Evolutionary conservation across 2,797 vertebrate genomes (phyloP).

Genomic region (Xyrichtys novacula): DNA sequence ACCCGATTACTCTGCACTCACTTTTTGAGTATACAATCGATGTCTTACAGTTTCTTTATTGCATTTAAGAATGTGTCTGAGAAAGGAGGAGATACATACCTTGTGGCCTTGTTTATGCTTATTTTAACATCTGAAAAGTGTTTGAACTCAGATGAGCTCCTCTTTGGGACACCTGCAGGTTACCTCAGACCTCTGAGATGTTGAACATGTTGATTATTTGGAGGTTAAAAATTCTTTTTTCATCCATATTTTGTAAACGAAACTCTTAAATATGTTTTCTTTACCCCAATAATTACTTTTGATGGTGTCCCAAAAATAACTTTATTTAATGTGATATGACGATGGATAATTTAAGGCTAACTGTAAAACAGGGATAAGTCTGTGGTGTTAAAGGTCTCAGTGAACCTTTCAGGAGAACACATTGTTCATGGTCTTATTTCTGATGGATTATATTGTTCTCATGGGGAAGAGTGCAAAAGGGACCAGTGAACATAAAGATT

Average conservation of each 20-base stretch:
- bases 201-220: not conserved
- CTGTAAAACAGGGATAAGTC: not conserved
- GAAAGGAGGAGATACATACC: slow-evolving; percentile 19
- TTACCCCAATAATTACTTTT: not conserved
- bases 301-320: too few species aligned
- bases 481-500: slow-evolving; percentile 27
- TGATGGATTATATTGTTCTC: not conserved
- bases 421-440: slow-evolving; percentile 25
- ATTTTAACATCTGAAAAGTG: not conserved
- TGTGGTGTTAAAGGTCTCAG: not conserved
- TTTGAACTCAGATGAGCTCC: slow-evolving; percentile 2
- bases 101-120: not conserved
- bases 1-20: slow-evolving; percentile 20
- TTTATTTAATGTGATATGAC: too few species aligned
- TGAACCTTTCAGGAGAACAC: slow-evolving; percentile 16
- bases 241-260: not conserved
- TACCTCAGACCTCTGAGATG: not conserved
- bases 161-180: not conserved
- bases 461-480: slow-evolving; percentile 7
- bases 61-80: slow-evolving; percentile 5
- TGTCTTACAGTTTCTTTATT: slow-evolving; percentile 3
- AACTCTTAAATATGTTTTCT: not conserved
- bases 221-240: not conserved
- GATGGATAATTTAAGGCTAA: not conserved
- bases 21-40: not conserved